phyloP scores from a whole-genome alignment of 2,797 vertebrate genomes.

The Peromyscus melanophrys region DNA sequence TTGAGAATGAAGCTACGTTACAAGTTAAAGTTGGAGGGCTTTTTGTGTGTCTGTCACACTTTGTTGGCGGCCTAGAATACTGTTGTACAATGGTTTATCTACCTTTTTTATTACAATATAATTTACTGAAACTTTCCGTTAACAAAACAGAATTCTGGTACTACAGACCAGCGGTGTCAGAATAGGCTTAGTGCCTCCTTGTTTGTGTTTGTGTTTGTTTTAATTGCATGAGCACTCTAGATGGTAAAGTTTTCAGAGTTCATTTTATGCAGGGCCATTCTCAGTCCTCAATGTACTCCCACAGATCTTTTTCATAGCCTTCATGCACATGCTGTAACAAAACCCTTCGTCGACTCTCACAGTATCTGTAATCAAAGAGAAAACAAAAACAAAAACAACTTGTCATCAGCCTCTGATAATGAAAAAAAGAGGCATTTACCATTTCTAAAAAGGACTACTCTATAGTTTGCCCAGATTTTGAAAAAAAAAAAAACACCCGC shows the following conservation, averaged over 20 bases:
- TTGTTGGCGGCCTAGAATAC: constrained; percentile 97
- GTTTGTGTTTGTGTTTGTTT: constrained; percentile 89
- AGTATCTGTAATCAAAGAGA: constrained; percentile 94
- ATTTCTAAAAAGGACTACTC: background rate
- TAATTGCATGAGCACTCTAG: constrained; percentile 97
- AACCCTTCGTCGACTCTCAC: constrained; percentile 99
- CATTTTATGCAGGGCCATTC: constrained; percentile 91
- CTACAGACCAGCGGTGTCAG: constrained; percentile 93
- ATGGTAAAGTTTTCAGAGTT: constrained; percentile 94
- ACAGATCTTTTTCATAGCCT: constrained; percentile 99
- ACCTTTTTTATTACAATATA: constrained; percentile 99
- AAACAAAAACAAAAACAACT: background rate
- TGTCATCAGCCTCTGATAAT: constrained; percentile 62
- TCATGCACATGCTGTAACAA: constrained; percentile 99
- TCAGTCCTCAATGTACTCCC: constrained; percentile 99
- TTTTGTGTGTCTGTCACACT: constrained; percentile 94
- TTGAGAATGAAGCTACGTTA: constrained; percentile 95
- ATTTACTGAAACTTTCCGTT: constrained; percentile 98
- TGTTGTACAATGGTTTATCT: constrained; percentile 97
- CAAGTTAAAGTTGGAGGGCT: constrained; percentile 94
- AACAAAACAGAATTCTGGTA: constrained; percentile 96
- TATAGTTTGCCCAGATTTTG: constrained; percentile 49
- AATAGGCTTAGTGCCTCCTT: constrained; percentile 92
- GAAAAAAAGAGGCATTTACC: constrained; percentile 1
- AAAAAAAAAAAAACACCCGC: constrained; percentile 33